A percentile compares a stretch with the other conserved stretches of the same genome.
Evolutionary conservation across 2,797 vertebrate genomes (phyloP).

Genomic region (Carduelis carduelis): DNA sequence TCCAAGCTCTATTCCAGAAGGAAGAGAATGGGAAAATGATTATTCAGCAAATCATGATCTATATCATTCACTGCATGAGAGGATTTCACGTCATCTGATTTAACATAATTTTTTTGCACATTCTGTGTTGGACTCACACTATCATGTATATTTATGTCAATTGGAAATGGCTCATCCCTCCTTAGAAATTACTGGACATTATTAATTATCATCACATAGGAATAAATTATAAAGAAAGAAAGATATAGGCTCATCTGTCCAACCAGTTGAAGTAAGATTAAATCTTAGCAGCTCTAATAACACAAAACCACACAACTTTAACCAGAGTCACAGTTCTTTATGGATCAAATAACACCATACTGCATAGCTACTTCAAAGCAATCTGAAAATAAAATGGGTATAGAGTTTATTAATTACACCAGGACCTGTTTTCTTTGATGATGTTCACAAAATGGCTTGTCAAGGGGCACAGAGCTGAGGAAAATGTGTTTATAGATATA

Average conservation of each 20-base stretch:
- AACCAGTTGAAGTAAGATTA: neutral
- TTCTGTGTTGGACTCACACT: neutral
- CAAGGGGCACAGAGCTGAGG: neutral
- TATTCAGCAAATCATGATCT: neutral
- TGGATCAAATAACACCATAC: neutral
- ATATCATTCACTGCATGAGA: neutral
- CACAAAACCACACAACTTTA: neutral
- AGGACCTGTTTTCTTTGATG: neutral
- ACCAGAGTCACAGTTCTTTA: neutral
- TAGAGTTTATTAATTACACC: slow-evolving; percentile 47
- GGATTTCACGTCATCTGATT: neutral
- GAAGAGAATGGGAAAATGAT: neutral
- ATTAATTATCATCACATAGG: neutral
- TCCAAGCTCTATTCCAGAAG: neutral
- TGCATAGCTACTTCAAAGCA: slow-evolving; percentile 48
- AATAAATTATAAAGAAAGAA: neutral
- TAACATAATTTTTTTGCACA: neutral
- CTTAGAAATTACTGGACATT: neutral
- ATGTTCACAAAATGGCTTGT: neutral
- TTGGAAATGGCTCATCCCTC: neutral
- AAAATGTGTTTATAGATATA: neutral
- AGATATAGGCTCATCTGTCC: neutral
- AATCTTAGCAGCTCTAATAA: neutral
- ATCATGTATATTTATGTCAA: neutral
- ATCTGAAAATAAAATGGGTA: slow-evolving; percentile 19